Evolutionary conservation across 30 jellyfish, hydroid and myxozoan species (phyloP).

Genomic region (Aurelia sp.): DNA sequence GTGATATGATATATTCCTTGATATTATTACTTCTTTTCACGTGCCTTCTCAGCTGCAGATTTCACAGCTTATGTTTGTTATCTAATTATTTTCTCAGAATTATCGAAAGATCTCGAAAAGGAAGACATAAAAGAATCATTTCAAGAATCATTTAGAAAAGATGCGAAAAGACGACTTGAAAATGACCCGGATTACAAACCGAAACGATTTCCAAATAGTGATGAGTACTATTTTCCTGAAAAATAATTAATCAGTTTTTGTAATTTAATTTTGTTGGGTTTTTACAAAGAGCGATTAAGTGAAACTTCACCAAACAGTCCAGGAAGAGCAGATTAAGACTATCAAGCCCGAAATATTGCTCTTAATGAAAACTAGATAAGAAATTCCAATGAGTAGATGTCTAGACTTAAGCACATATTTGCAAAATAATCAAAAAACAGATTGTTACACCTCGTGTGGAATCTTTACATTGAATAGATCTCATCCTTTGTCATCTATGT

Average conservation of each 20-base stretch:
- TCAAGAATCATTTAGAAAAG: slow-evolving; percentile 63
- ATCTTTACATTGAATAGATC: too few species aligned
- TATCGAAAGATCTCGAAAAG: slow-evolving; percentile 35
- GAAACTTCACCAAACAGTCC: too few species aligned
- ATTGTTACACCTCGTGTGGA: too few species aligned
- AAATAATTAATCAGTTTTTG: not conserved
- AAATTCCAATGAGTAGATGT: too few species aligned
- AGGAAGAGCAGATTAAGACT: not conserved
- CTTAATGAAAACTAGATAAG: too few species aligned
- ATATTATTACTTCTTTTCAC: too few species aligned
- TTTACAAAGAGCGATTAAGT: not conserved
- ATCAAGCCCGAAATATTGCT: not conserved
- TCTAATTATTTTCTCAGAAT: slow-evolving; percentile 6
- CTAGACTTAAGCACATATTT: too few species aligned
- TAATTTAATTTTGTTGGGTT: not conserved
- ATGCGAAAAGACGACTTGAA: slow-evolving; percentile 76
- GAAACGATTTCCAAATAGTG: slow-evolving; percentile 81
- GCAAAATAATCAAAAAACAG: too few species aligned
- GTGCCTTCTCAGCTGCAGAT: too few species aligned
- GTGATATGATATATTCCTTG: too few species aligned
- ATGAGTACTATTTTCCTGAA: slow-evolving; percentile 67
- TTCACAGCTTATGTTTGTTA: too few species aligned
- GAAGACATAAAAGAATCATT: slow-evolving; percentile 48
- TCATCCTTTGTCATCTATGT: too few species aligned
- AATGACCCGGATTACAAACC: slow-evolving; percentile 84